Evolutionary conservation across 2,888 invertebrate genomes (phyloP).

Genomic region (Odontocolon sp.): DNA sequence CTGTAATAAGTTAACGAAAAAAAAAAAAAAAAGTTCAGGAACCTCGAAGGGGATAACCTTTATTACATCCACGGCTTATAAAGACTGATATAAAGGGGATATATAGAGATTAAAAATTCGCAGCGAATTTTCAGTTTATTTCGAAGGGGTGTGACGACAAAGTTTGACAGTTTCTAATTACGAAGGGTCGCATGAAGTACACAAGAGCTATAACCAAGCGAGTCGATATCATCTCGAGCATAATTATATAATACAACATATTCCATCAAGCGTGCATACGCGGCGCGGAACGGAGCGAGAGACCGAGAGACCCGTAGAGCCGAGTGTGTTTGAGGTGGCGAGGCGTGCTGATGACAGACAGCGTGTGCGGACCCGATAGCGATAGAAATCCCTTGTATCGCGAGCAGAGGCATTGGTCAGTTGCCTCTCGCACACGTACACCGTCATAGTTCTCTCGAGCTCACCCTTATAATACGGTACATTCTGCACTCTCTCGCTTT

Average conservation of each 20-base stretch:
- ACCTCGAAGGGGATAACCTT: background rate
- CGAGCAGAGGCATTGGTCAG: slow-evolving; percentile 68
- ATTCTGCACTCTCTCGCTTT: slow-evolving; percentile 7
- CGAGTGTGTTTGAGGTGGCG: slow-evolving; percentile 78
- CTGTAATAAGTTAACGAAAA: background rate
- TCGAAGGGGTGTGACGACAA: background rate
- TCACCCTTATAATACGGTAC: slow-evolving; percentile 47
- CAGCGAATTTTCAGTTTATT: no score
- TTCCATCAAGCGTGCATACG: slow-evolving; percentile 71
- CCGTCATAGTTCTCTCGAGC: slow-evolving; percentile 32
- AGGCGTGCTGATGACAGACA: slow-evolving; percentile 78
- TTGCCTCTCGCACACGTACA: slow-evolving; percentile 35
- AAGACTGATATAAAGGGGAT: no score
- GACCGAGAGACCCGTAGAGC: slow-evolving; percentile 17
- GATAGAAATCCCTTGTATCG: slow-evolving; percentile 54
- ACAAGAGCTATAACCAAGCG: slow-evolving; percentile 45
- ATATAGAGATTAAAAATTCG: no score
- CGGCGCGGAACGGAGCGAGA: background rate
- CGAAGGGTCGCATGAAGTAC: slow-evolving; percentile 34
- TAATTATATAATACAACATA: slow-evolving; percentile 75
- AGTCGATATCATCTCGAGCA: slow-evolving; percentile 70
- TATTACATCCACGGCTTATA: no score
- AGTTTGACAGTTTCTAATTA: slow-evolving; percentile 71
- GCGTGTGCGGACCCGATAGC: slow-evolving; percentile 72
- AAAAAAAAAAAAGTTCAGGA: background rate